Evolutionary conservation across 2,113 vertebrate genomes (phyloP), one percentile per base, ranked within the genome.

Genomic region (Notiomystis cincta): DNA sequence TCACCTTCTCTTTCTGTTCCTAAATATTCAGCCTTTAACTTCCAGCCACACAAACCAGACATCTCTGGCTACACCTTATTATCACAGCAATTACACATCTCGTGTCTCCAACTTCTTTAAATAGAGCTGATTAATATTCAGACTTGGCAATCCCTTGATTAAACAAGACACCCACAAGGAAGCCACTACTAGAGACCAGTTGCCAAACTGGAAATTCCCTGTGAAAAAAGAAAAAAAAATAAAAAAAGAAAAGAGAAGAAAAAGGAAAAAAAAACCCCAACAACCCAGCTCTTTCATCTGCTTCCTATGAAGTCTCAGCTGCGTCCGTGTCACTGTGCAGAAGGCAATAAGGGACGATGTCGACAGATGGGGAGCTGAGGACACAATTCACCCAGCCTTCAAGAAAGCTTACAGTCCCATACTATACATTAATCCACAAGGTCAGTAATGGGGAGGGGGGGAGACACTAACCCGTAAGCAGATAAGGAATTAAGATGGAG

Each of bases 351-450:
- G 95, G 84, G 85, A 47, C 40, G 51, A 94, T 91, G 92, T 92
- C 90, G 95, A 97, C 96, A 97, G 96, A 97, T 97, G 97, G 96
- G 97, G 94, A 97, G 95, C 85, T 95, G 91, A 97, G 94, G 96
- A 96, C 94, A 94, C 95, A 96, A 97, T 97, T 97, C 95, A 96
- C 82, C 96, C 92, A 96, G 96, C 92, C 95, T 94, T 96, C 96
- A 96, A 96, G 96, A 96, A 97, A 97, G 97, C 97, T 97, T 97
- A 97, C 76, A 44, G 97, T 93, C 87, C 91, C 45, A 65, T 78
- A 88, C 93, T 96, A 96, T 94, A 96, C 93, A 96, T 97, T 97
- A 97, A 97, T 97, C 96, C 96, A 95, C 96, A 95, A 96, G 95
- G 96, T 96, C 95, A 97, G 92, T 84, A 95, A 86, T 93, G 92